phyloP scores from a whole-genome alignment of 2,888 invertebrate species.

The Amblyjoppa proteus region DNA sequence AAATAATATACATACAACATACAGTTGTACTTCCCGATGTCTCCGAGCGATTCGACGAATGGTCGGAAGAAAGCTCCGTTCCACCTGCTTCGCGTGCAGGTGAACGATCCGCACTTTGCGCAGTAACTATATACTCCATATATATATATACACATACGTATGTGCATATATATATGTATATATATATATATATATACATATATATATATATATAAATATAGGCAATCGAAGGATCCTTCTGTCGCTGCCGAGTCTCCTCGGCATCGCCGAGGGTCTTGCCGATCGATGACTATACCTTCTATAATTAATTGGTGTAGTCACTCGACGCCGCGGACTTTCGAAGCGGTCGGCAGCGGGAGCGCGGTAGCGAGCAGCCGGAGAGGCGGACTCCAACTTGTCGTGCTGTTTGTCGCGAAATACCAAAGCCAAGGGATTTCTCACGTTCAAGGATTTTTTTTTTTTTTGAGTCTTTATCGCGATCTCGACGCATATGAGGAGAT shows the following conservation, averaged over 20 bases:
- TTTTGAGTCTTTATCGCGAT: conserved; percentile 40
- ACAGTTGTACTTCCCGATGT: background rate
- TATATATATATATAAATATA: conserved; percentile 13
- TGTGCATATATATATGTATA: conserved; percentile 21
- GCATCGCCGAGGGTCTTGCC: conserved; percentile 61
- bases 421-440: conserved; percentile 7
- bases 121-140: conserved; percentile 17
- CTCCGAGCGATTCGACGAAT: conserved; percentile 24
- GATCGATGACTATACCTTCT: conserved; percentile 65
- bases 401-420: conserved; percentile 41
- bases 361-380: background rate
- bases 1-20: background rate
- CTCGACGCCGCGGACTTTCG: conserved; percentile 40
- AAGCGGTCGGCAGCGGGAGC: conserved; percentile 28
- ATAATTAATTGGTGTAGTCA: conserved; percentile 63
- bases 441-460: background rate
- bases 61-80: conserved; percentile 1
- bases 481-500: background rate
- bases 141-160: conserved; percentile 29
- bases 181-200: conserved; percentile 18
- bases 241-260: conserved; percentile 51
- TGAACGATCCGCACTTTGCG: conserved; percentile 39
- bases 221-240: conserved; percentile 14
- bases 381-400: conserved; percentile 11
- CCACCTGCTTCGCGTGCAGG: conserved; percentile 50